Base-by-base conservation (phyloP, 2,113 vertebrate species). In the Tragelaphus imberbis region DNA sequence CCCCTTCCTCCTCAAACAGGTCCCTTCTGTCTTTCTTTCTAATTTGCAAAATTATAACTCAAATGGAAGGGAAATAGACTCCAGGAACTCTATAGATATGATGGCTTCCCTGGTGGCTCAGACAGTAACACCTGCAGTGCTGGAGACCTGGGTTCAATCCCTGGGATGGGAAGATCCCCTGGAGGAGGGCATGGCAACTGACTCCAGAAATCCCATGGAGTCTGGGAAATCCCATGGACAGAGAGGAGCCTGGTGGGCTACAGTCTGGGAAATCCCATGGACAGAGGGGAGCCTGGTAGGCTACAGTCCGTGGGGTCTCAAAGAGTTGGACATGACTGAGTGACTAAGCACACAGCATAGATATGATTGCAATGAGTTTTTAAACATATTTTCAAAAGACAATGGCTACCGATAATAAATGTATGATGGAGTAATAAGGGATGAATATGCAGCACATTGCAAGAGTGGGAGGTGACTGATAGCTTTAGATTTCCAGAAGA, bases 1-100 rank as follows among this genome's bases (percentile, higher is more conserved):
- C 40, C 33, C 25, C n/a, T 89, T 65, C n/a, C 65, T 85, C 80
- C 27, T 85, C 71, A 77, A 58, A 80, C 17, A 49, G 65, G 58
- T 55, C 80, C 59, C 27, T 61, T 97, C 44, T 33, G 92, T 91
- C 65, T 84, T 21, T 36, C 92, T 90, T 88, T 58, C 56, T 86
- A 84, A 90, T 95, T 65, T 90, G 59, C 53, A 94, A 56, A 65
- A 88, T 90, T 90, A 12, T 68, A 87, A 94, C 94, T 94, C 55
- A 94, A 95, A 93, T 17, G 93, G 68, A 90, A 95, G 93, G 71
- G 77, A 94, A 92, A 92, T 14, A 77, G n/a, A 89, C 19, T 58
- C 14, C 9, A 44, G 90, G 89, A 90, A 97, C 36, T 11, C 75
- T 40, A 75, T 11, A 75, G 68, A 79, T 19, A 68, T n/a, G 65